Evolutionary conservation across 2,888 invertebrate species (phyloP), one percentile per base, ranked within the genome.

Genomic region (Asteroscopus sphinx): DNA sequence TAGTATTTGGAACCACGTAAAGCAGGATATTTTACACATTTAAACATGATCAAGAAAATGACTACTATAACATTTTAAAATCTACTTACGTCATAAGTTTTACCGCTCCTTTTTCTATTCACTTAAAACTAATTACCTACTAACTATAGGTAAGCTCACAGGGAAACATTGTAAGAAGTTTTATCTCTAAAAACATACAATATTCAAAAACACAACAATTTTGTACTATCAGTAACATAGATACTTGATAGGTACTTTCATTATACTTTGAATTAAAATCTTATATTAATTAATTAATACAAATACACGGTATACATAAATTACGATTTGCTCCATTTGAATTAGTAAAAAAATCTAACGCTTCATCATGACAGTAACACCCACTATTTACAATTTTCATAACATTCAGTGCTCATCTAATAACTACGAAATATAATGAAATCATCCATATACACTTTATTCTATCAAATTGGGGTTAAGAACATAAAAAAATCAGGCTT

Each of bases 401-500:
- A 32, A 32, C 15, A 59, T 55, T 35, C 12, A 62, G 47, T 68
- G 64, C 54, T 54, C 26, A 55, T 21, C 39, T 44, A 68, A 4
- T 25, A 47, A 55, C 62, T 48, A 48, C 35, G 1, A 55, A 37
- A 15, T 51, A 47, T 33, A 44, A 52, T 30, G 8, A 48, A 15
- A 39, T 28, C 12, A 28, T 45, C 32, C n/a, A 44, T 9, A 16
- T 21, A 42, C 7, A 8, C 25, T 12, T 9, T n/a, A 39, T 26
- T 60, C 41, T 46, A 40, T 42, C 6, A 33, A 39, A 40, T 45
- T 0, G 17, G 54, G 44, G 26, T 45, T 30, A 9, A 48, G 44
- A 68, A 62, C 15, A 61, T n/a, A n/a, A n/a, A 65, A 64, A 47
- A 17, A 51, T 33, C 28, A 48, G 47, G 65, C 57, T 64, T 69